Base-by-base conservation (phyloP, 1,140 invertebrate species). In the Cryptotermes secundus region DNA sequence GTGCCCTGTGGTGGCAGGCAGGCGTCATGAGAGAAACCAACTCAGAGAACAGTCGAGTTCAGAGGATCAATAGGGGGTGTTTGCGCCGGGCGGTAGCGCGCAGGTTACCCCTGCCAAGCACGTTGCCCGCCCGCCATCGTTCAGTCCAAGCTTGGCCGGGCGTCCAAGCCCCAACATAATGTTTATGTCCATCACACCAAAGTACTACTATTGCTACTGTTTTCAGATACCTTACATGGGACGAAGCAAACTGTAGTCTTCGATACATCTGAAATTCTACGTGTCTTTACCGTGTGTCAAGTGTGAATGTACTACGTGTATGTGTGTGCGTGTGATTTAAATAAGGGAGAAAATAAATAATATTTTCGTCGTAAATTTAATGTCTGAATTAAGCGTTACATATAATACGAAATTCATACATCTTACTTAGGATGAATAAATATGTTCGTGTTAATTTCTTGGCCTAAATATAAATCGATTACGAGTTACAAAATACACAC, bases 71-170 rank as follows among this genome's bases (percentile, higher is more conserved):
- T 65, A 83, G 42, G 83, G 59, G 36, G 83, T 36, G 80, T 81
- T 81, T 81, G 80, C 80, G 80, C 80, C n/a, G 80, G 80, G 42
- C 22, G 34, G 80, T 81, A 38, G 80, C 80, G 80, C 80, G 42
- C 42, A 36, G 35, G 80, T 45, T 45, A 34, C 42, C 80, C 80
- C 80, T 81, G 80, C 42, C 80, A 81, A 81, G 80, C 80, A 81
- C 80, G 80, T 81, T 81, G 35, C 80, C 80, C 80, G 80, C 80
- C 80, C 80, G 80, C 35, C 80, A 36, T 81, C 35, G 35, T 45
- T 81, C 80, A 81, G 80, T 81, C 35, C 80, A 45, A 81, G 80
- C 42, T 45, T 72, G 59, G 59, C 59, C 59, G 59, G 59, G 59
- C 59, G 59, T 72, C 59, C 59, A 72, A 72, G 59, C 59, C n/a